These are phyloP conservation scores for Cheilosia pagana DNA, from an alignment of 2,888 invertebrate genomes.

Conservation along the genomic window DNA sequence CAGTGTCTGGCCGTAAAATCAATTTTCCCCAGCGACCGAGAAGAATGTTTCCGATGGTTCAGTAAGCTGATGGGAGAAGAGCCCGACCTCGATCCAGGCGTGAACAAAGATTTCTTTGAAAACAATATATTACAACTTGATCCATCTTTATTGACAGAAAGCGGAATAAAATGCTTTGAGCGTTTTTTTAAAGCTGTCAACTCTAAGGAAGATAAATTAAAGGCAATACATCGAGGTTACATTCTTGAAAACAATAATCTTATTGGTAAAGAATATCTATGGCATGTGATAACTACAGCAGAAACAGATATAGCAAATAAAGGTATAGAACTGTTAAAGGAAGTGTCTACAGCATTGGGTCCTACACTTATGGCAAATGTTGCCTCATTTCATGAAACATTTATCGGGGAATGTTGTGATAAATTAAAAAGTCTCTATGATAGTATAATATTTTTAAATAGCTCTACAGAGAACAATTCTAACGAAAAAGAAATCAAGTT, in stretches of 20 bases:
- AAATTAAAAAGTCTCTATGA: slow-evolving; percentile 92
- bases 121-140: slow-evolving; percentile 96
- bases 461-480: slow-evolving; percentile 23
- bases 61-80: slow-evolving; percentile 98
- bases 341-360: slow-evolving; percentile 96
- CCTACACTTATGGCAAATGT: slow-evolving; percentile 91
- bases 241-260: slow-evolving; percentile 97
- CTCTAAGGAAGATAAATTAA: slow-evolving; percentile 96
- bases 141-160: slow-evolving; percentile 95
- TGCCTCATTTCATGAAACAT: slow-evolving; percentile 94
- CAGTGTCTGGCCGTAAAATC: slow-evolving; percentile 97
- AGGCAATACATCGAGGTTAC: slow-evolving; percentile 92
- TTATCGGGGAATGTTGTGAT: slow-evolving; percentile 96
- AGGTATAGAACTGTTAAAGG: slow-evolving; percentile 95
- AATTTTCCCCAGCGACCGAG: slow-evolving; percentile 95
- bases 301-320: slow-evolving; percentile 96
- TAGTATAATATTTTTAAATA: slow-evolving; percentile 80
- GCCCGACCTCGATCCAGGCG: slow-evolving; percentile 97
- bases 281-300: slow-evolving; percentile 96
- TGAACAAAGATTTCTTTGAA: slow-evolving; percentile 97
- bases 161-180: slow-evolving; percentile 95
- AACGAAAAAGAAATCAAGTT: slow-evolving; percentile 49
- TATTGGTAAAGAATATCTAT: slow-evolving; percentile 97
- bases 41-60: slow-evolving; percentile 99
- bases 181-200: slow-evolving; percentile 91